Conservation (phyloP, 2,888 invertebrate genomes). For the Chalcosyrphus nemorum region DNA sequence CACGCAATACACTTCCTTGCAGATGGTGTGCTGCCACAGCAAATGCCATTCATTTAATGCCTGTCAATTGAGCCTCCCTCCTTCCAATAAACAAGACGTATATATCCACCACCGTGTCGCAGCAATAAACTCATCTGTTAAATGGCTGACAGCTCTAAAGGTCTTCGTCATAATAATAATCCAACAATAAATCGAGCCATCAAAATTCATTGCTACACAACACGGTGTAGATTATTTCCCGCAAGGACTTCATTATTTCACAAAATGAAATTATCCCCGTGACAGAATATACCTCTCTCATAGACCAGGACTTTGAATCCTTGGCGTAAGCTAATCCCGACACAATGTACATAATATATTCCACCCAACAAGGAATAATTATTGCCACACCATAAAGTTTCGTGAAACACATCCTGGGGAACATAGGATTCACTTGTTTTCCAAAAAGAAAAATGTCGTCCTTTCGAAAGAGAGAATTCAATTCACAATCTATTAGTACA, state of each 20-base stretch:
- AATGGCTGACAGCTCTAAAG: neutral
- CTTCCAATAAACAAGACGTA: no score
- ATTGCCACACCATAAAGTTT: slow-evolving; percentile 17
- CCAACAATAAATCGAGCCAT: slow-evolving; percentile 11
- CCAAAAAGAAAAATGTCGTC: neutral
- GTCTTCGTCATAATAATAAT: slow-evolving; percentile 1
- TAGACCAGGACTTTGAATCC: neutral
- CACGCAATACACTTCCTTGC: neutral
- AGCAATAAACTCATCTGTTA: slow-evolving; percentile 6
- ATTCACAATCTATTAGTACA: slow-evolving; percentile 26
- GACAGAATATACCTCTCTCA: neutral
- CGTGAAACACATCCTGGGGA: neutral
- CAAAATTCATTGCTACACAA: slow-evolving; percentile 33
- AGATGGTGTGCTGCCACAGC: neutral
- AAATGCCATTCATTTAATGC: neutral
- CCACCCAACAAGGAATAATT: slow-evolving; percentile 13
- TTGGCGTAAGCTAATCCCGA: neutral
- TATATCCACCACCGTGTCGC: no score
- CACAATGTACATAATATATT: slow-evolving; percentile 15
- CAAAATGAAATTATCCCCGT: neutral
- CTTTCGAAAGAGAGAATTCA: neutral
- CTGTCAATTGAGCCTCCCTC: neutral
- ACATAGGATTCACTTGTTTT: neutral
- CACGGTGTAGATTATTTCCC: slow-evolving; percentile 8
- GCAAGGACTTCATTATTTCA: slow-evolving; percentile 5